phyloP scores from a whole-genome alignment of 1,140 invertebrate genomes.

The Drosophila erecta region DNA sequence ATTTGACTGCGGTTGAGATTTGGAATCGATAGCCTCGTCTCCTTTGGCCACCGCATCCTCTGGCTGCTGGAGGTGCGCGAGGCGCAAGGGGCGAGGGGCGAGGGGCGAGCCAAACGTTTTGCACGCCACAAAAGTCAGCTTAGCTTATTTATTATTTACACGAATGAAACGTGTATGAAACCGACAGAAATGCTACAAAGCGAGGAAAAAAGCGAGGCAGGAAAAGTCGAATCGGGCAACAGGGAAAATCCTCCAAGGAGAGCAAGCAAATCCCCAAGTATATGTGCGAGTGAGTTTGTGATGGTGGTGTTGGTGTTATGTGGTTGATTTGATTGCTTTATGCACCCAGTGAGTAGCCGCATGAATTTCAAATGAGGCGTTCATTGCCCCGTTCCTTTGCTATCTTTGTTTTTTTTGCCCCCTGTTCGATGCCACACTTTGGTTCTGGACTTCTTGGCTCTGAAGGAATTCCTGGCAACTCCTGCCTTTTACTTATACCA shows the following conservation, averaged over 20 bases:
- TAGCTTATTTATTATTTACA: slow-evolving; percentile 83
- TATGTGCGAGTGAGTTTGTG: slow-evolving; percentile 37
- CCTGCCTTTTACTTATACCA: no score
- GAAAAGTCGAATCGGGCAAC: slow-evolving; percentile 12
- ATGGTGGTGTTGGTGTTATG: slow-evolving; percentile 52
- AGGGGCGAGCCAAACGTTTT: slow-evolving; percentile 51
- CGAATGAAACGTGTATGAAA: slow-evolving; percentile 78
- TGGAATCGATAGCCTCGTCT: slow-evolving; percentile 69
- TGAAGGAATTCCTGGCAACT: no score
- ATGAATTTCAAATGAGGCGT: slow-evolving; percentile 82
- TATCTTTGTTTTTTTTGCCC: not conserved
- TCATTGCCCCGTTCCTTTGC: slow-evolving; percentile 3
- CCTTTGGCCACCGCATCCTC: slow-evolving; percentile 27
- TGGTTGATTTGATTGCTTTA: slow-evolving; percentile 84
- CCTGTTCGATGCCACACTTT: not conserved
- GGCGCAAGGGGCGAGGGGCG: no score
- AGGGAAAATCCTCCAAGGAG: slow-evolving; percentile 10
- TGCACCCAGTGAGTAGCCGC: slow-evolving; percentile 82
- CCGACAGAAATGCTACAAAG: slow-evolving; percentile 55
- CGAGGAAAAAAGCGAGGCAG: slow-evolving; percentile 14
- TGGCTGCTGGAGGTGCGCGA: slow-evolving; percentile 19
- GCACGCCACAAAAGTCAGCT: slow-evolving; percentile 74
- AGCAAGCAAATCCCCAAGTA: slow-evolving; percentile 21
- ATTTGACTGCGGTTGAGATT: slow-evolving; percentile 52
- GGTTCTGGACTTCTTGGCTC: not conserved